Evolutionary conservation across 1,140 invertebrate genomes (phyloP).

Genomic region (Zophobas atratus): DNA sequence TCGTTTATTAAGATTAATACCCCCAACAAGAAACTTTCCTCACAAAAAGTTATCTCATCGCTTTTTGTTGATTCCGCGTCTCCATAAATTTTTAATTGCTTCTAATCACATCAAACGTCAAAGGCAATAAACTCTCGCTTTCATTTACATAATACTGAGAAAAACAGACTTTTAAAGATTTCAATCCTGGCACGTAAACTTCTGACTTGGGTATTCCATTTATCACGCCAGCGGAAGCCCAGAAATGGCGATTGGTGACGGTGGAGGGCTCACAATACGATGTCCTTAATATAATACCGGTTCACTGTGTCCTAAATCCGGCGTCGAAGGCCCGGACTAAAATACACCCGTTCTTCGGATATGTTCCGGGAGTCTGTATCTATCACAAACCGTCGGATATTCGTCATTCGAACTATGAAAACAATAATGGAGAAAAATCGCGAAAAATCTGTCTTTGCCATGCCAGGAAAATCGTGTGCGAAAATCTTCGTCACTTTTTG

Average conservation of each 20-base stretch:
- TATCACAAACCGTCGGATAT: background rate
- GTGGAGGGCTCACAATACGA: constrained; percentile 6
- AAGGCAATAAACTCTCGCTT: background rate
- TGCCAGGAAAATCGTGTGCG: too few species aligned
- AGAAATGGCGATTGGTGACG: background rate
- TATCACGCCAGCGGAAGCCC: background rate
- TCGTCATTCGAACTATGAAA: background rate
- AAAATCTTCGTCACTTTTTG: too few species aligned
- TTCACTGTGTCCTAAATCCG: background rate
- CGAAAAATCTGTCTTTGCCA: too few species aligned
- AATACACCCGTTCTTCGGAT: background rate
- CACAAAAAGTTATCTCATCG: too few species aligned
- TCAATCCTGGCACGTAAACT: background rate
- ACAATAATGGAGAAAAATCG: background rate
- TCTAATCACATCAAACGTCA: background rate
- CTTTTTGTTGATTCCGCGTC: too few species aligned
- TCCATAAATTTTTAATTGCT: constrained; percentile 15
- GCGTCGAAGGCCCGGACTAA: background rate
- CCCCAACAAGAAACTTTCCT: too few species aligned
- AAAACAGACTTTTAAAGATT: constrained; percentile 6
- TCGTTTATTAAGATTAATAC: too few species aligned
- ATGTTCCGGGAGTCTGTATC: background rate
- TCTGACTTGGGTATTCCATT: constrained; percentile 6
- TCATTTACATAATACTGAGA: background rate
- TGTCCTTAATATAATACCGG: constrained; percentile 14